Evolutionary conservation across 1,140 invertebrate genomes (phyloP), one percentile per base, ranked within the genome.

Genomic region (Portunus trituberculatus): DNA sequence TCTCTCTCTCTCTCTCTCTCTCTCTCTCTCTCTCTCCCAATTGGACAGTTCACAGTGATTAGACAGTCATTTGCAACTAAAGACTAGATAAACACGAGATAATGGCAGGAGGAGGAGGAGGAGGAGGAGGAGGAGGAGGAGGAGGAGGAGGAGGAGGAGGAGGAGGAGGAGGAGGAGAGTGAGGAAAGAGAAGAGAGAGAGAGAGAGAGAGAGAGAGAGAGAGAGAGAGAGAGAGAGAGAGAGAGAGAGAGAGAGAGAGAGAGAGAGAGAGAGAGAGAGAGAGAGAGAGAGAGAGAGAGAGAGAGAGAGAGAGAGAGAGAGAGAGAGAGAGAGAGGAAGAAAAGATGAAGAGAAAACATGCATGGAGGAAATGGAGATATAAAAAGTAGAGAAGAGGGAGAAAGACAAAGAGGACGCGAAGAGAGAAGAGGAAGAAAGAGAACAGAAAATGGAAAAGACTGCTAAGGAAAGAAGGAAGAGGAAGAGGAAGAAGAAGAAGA

Each of bases 111-210:
- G 52, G 52, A 59, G 52, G 52, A 59, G 52, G 52, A 59, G 52
- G 52, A 59, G 52, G 52, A n/a, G 67, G 67, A 76, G 67, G 67
- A 76, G 67, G 67, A 76, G 67, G 67, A 76, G 67, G 67, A n/a
- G n/a, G 67, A n/a, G 67, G 67, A n/a, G 67, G 67, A n/a, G 67
- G 67, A n/a, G 20, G 67, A 76, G 67, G 67, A n/a, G 67, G 67
- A 76, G 67, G 67, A n/a, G n/a, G 67, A 25, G 67, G n/a, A 76
- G 67, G n/a, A 76, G 67, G 67, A n/a, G 67, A 25, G n/a, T 8
- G 67, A n/a, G 20, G 67, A 8, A n/a, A n/a, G 20, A n/a, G 67
- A 76, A n/a, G 8, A 8, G 67, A 8, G 25, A 20, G n/a, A 2
- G 67, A 20, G 6, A n/a, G 8, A 76, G 12, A 20, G 3, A 7